Base-by-base conservation (phyloP, 2,113 vertebrate species). In the Arothron firmamentum region DNA sequence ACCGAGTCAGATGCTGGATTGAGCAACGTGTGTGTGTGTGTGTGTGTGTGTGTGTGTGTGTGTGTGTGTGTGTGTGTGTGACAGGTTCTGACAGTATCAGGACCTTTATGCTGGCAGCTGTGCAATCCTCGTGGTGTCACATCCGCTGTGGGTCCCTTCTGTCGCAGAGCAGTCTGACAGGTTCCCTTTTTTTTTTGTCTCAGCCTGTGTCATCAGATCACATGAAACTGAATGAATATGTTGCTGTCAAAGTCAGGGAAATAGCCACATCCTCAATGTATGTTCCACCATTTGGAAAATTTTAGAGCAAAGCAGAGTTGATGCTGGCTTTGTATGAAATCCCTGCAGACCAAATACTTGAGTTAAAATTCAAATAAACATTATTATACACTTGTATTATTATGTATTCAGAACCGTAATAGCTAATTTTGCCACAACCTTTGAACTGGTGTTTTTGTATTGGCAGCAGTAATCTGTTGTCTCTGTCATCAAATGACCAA, bases 1-100 rank as follows among this genome's bases (percentile, higher is more conserved):
- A 0, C 38, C 2, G 20, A 75, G 47, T 75, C 50, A 49, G 19
- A 71, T 54, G 70, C 63, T 49, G 5, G 15, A 64, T 80, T 82
- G 64, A 52, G 70, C 58, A 76, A 76, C 70, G 16, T n/a, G 21
- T 47, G 19, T 61, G 25, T 28, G 6, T 65, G 43, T 0, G 54
- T 49, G 54, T 63, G 43, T 52, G 4, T 63, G 25, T 28, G 6
- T 65, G 43, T 0, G 54, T 49, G 54, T 63, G 43, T 52, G 4
- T n/a, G n/a, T n/a, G n/a, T n/a, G n/a, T n/a, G 25, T 28, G 6
- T 65, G 43, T 0, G 54, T 49, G 54, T 63, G 43, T 52, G 4
- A 57, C 53, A 52, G 34, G 38, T 54, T 56, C 11, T 58, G 59
- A 34, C 47, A 54, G 13, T 7, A 21, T 60, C 5, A 34, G 45